Conservation (phyloP, 2,113 vertebrate species). For the Clarias gariepinus region DNA sequence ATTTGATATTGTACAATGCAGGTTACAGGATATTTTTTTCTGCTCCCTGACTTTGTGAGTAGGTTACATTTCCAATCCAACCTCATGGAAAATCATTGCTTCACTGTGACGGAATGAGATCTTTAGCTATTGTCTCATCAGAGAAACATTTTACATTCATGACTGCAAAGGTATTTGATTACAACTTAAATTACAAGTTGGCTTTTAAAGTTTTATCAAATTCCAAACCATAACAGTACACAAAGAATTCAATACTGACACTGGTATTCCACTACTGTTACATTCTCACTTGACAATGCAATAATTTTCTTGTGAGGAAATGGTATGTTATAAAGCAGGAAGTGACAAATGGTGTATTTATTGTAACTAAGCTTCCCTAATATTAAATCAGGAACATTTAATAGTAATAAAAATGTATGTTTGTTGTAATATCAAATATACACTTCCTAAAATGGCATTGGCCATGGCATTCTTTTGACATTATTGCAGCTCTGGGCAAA, state of each 20-base stretch:
- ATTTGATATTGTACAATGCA: slow-evolving; percentile 9
- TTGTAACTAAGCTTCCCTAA: no score
- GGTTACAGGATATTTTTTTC: background rate
- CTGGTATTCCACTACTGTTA: background rate
- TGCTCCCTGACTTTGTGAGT: slow-evolving; percentile 15
- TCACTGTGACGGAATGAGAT: background rate
- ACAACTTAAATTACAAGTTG: background rate
- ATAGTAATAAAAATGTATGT: background rate
- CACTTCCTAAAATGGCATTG: no score
- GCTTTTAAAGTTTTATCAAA: background rate
- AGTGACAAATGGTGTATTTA: background rate
- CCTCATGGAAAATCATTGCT: background rate
- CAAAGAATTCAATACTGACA: background rate
- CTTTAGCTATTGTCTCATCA: background rate
- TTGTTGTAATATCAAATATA: background rate
- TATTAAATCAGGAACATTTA: background rate
- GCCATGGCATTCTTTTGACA: no score
- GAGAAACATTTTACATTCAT: background rate
- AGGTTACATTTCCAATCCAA: no score
- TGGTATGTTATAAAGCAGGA: background rate
- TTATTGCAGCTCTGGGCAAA: no score
- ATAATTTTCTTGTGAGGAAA: background rate
- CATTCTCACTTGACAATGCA: background rate
- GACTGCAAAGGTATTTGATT: background rate
- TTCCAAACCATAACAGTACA: background rate